These are phyloP conservation scores for Phalacrocorax carbo DNA, from an alignment of 2,113 vertebrate species.

Conservation along the genomic window DNA sequence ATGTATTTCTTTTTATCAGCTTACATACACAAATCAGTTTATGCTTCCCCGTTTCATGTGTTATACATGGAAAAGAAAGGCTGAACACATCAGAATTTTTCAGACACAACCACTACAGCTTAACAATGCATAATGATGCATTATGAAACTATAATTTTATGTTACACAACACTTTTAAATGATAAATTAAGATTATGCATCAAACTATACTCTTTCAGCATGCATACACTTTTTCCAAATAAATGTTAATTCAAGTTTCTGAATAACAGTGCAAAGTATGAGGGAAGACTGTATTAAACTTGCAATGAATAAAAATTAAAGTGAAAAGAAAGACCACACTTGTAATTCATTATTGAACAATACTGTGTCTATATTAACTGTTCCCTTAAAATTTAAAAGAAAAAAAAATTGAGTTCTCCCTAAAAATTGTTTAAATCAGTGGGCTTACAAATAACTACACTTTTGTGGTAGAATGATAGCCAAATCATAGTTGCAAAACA, in stretches of 20 bases:
- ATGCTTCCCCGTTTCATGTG: background rate
- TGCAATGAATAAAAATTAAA: background rate
- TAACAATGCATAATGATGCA: background rate
- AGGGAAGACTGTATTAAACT: background rate
- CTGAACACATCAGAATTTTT: background rate
- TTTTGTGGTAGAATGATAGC: background rate
- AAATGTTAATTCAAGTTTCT: background rate
- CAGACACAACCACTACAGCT: background rate
- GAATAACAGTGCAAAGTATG: background rate
- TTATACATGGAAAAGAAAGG: background rate
- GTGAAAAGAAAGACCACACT: background rate
- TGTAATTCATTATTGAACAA: background rate
- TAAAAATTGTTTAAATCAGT: background rate
- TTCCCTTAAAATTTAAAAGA: background rate
- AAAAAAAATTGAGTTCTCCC: background rate
- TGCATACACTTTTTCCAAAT: background rate
- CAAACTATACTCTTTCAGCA: background rate
- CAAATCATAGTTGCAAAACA: background rate
- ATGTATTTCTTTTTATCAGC: background rate
- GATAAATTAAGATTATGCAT: background rate
- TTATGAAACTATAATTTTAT: background rate
- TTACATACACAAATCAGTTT: background rate
- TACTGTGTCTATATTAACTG: background rate
- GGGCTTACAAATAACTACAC: background rate
- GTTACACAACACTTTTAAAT: background rate